These are phyloP conservation scores for Chlorodrepanis virens DNA, from an alignment of 2,113 vertebrate genomes.

Conservation along the genomic window DNA sequence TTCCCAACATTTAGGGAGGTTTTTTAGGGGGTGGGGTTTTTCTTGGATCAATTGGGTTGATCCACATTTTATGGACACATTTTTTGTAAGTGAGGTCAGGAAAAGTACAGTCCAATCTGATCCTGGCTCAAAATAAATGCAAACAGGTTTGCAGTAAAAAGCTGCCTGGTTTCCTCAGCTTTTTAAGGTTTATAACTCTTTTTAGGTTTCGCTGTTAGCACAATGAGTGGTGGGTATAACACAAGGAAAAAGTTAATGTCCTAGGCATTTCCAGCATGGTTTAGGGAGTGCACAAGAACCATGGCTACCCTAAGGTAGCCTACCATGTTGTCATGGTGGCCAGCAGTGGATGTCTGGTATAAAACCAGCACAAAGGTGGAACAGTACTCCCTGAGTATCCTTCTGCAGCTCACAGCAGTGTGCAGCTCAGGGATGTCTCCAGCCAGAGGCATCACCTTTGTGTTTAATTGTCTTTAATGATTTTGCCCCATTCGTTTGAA, in stretches of 20 bases:
- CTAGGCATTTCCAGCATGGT: neutral
- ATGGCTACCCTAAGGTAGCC: neutral
- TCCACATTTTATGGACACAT: neutral
- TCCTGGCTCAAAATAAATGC: neutral
- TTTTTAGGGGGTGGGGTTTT: no score
- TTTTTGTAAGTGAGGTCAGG: neutral
- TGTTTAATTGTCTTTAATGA: neutral
- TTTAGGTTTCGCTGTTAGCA: neutral
- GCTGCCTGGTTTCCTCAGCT: neutral
- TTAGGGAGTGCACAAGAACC: neutral
- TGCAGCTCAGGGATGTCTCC: neutral
- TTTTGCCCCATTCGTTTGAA: neutral
- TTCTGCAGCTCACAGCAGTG: neutral
- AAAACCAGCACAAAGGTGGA: rapidly evolving
- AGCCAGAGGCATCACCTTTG: neutral
- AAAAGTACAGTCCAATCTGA: neutral
- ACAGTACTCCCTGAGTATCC: neutral
- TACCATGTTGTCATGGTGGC: neutral
- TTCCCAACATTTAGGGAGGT: neutral
- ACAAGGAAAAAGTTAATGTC: neutral
- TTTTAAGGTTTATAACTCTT: neutral
- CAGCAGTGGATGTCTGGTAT: neutral
- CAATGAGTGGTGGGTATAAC: neutral
- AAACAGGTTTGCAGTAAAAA: neutral
- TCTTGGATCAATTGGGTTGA: neutral